Conservation (phyloP, 2,888 invertebrate genomes). For the Drymonia ruficornis region DNA sequence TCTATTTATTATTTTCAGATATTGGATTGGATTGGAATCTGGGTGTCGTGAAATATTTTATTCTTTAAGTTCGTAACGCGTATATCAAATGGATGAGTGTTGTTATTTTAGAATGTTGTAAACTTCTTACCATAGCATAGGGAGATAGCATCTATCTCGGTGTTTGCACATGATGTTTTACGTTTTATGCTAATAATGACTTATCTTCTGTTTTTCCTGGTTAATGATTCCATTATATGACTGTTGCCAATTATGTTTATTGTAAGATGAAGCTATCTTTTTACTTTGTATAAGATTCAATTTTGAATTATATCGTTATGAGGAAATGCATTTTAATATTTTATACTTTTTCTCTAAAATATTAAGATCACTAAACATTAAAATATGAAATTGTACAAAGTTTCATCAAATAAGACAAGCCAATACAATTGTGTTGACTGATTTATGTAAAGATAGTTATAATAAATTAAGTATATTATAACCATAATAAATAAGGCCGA, state of each 20-base stretch:
- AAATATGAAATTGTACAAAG: constrained; percentile 33
- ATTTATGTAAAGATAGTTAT: constrained; percentile 31
- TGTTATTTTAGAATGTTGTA: constrained; percentile 23
- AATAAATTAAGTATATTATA: constrained; percentile 24
- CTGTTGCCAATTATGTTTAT: not conserved
- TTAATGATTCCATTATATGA: not conserved
- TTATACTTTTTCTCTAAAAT: constrained; percentile 14
- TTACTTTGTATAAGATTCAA: not conserved
- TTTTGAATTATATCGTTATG: not conserved
- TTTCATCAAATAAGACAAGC: constrained; percentile 23
- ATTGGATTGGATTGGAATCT: constrained; percentile 15
- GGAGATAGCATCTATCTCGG: constrained; percentile 40
- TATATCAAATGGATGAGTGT: constrained; percentile 28
- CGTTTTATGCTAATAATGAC: constrained; percentile 12
- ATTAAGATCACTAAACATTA: constrained; percentile 21
- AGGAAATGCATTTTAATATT: not conserved
- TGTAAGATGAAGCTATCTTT: not conserved
- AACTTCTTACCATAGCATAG: constrained; percentile 18
- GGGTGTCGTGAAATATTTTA: constrained; percentile 4
- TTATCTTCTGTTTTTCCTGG: not conserved
- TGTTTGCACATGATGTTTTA: constrained; percentile 13
- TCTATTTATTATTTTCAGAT: constrained; percentile 5
- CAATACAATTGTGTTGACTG: constrained; percentile 19
- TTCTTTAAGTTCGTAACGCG: constrained; percentile 10
- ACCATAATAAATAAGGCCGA: constrained; percentile 30